Evolutionary conservation across 2,797 vertebrate species (phyloP).

Genomic region (Aphelocoma californica): DNA sequence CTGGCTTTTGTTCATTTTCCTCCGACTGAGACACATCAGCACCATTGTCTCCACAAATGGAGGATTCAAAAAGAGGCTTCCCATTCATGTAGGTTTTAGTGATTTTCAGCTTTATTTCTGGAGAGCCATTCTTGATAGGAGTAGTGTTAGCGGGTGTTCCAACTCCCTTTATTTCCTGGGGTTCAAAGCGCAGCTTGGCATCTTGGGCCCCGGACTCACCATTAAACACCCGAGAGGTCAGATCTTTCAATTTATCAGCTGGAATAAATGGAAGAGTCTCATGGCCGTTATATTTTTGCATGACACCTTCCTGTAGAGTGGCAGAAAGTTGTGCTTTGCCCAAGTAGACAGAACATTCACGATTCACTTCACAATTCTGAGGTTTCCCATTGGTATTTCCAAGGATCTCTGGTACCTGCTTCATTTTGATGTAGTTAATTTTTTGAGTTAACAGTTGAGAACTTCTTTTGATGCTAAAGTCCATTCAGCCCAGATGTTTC

Average conservation of each 20-base stretch:
- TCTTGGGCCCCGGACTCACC: constrained; percentile 87
- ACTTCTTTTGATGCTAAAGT: constrained; percentile 85
- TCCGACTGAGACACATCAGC: constrained; percentile 70
- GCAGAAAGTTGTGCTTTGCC: constrained; percentile 89
- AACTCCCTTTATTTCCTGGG: constrained; percentile 81
- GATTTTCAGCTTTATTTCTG: constrained; percentile 89
- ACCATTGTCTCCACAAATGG: constrained; percentile 81
- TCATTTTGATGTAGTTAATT: constrained; percentile 89
- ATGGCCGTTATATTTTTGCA: constrained; percentile 88
- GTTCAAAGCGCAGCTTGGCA: constrained; percentile 82
- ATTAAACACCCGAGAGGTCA: constrained; percentile 92
- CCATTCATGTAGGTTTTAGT: constrained; percentile 89
- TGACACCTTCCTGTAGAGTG: constrained; percentile 87
- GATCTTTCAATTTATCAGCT: constrained; percentile 88
- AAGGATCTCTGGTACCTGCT: constrained; percentile 89
- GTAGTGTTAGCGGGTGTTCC: constrained; percentile 81
- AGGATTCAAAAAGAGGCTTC: constrained; percentile 84
- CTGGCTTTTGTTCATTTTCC: constrained; percentile 66
- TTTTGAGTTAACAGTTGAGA: constrained; percentile 86
- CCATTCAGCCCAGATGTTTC: constrained; percentile 79
- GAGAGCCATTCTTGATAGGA: constrained; percentile 83
- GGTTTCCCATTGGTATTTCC: constrained; percentile 81
- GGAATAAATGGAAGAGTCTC: constrained; percentile 79
- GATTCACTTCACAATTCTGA: constrained; percentile 80
- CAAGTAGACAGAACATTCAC: constrained; percentile 87